Conservation (phyloP, 2,113 vertebrate genomes). For the Grantiella picta region DNA sequence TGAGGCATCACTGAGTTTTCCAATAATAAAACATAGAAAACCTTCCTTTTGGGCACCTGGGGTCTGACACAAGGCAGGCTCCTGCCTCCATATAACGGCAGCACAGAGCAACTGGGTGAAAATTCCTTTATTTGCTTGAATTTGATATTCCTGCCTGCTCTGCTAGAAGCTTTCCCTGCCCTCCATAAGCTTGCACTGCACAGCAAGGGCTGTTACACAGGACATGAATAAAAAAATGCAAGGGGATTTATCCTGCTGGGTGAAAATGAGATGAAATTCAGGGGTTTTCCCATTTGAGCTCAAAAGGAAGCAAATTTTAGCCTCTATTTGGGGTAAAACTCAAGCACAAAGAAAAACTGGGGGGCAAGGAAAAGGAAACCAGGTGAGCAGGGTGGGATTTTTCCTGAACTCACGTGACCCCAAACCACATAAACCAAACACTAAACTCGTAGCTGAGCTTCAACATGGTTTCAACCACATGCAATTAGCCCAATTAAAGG, state of each 20-base stretch:
- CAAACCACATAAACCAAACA: background rate
- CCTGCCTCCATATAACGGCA: background rate
- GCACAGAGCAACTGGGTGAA: background rate
- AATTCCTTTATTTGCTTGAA: background rate
- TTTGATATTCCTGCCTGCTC: background rate
- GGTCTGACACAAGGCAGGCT: background rate
- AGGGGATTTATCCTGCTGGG: background rate
- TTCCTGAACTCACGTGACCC: background rate
- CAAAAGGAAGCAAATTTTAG: accelerated
- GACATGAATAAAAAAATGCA: background rate
- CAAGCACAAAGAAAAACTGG: background rate
- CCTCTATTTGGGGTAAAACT: background rate
- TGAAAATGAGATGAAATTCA: background rate
- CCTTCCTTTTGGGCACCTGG: background rate
- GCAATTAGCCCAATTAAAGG: background rate
- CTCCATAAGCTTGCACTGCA: background rate
- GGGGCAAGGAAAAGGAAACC: background rate
- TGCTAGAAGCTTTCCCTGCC: background rate
- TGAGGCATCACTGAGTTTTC: background rate
- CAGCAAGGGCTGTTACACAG: background rate
- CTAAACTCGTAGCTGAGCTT: background rate
- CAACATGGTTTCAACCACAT: background rate
- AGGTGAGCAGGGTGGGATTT: background rate
- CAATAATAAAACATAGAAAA: background rate
- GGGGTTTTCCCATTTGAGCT: background rate